Evolutionary conservation across 92 coral and sea anemone genomes (phyloP).

Genomic region (Parazoanthus darwini): DNA sequence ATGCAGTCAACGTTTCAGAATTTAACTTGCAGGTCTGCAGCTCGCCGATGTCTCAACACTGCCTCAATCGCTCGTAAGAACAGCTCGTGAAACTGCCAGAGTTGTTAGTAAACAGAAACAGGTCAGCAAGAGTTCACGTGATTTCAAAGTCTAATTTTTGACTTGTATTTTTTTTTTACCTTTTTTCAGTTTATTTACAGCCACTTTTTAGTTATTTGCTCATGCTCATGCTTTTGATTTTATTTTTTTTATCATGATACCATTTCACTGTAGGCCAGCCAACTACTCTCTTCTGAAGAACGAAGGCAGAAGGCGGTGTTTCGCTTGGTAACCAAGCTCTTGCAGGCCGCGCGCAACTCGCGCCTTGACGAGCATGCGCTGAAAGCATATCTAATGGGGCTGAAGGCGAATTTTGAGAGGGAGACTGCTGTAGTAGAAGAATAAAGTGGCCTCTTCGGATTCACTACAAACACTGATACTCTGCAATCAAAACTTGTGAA

Average conservation of each 20-base stretch:
- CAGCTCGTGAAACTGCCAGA: conserved; percentile 78
- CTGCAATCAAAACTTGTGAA: no score
- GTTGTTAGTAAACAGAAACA: conserved; percentile 65
- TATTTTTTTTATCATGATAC: background rate
- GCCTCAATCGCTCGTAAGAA: conserved; percentile 72
- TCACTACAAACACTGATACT: no score
- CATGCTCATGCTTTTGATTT: background rate
- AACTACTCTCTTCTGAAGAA: conserved; percentile 75
- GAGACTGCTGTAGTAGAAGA: conserved; percentile 72
- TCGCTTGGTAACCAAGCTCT: conserved; percentile 85
- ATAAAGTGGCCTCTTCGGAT: background rate
- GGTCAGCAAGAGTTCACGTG: conserved; percentile 41
- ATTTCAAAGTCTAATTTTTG: background rate
- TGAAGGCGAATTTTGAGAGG: conserved; percentile 73
- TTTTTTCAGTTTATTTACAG: background rate
- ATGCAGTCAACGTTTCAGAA: no score
- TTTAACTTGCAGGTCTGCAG: conserved; percentile 66
- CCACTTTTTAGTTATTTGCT: background rate
- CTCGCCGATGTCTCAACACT: conserved; percentile 93
- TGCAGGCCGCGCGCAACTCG: conserved; percentile 93
- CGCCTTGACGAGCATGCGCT: conserved; percentile 87
- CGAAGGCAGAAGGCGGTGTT: conserved; percentile 84
- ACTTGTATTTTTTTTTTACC: background rate
- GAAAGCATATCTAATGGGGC: conserved; percentile 75
- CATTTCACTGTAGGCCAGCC: conserved; percentile 43